Evolutionary conservation across 2,888 invertebrate genomes (phyloP).

Genomic region (Sphaeridia pumilis): DNA sequence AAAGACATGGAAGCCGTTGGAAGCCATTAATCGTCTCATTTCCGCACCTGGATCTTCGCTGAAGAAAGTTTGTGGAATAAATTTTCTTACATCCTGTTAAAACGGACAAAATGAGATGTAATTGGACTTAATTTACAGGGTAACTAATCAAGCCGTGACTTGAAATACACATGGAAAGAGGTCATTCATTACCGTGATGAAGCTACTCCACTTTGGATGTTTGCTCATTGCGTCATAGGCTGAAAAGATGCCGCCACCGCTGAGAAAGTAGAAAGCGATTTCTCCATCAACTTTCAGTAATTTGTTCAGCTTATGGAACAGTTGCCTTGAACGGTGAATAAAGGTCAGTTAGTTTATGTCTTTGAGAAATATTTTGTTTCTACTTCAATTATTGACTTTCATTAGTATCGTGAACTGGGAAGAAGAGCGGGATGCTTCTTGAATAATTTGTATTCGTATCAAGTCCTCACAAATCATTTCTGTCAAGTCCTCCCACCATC

Average conservation of each 20-base stretch:
- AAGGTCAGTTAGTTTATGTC: too few relatives aligned
- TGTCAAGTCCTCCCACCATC: too few relatives aligned
- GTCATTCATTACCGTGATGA: slow-evolving; percentile 30
- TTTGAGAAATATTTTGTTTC: too few relatives aligned
- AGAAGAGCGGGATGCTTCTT: too few relatives aligned
- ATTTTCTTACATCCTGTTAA: slow-evolving; percentile 31
- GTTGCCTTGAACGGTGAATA: too few relatives aligned
- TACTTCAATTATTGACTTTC: too few relatives aligned
- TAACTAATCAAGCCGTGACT: too few relatives aligned
- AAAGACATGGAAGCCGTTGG: slow-evolving; percentile 27
- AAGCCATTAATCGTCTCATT: slow-evolving; percentile 23
- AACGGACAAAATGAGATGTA: not conserved
- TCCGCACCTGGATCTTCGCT: slow-evolving; percentile 31
- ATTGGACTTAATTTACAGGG: too few relatives aligned
- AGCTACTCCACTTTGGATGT: slow-evolving; percentile 27
- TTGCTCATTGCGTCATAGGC: slow-evolving; percentile 34
- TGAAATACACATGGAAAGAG: too few relatives aligned
- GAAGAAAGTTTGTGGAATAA: slow-evolving; percentile 34
- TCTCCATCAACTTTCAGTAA: slow-evolving; percentile 31
- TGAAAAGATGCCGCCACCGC: slow-evolving; percentile 32
- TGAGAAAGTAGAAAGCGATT: slow-evolving; percentile 33
- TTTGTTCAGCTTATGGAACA: slow-evolving; percentile 21
- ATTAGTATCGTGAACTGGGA: too few relatives aligned
- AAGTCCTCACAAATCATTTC: too few relatives aligned
- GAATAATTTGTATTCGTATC: too few relatives aligned